These are phyloP conservation scores for Sussaba pulchella DNA, from an alignment of 2,888 invertebrate genomes.

Conservation along the genomic window DNA sequence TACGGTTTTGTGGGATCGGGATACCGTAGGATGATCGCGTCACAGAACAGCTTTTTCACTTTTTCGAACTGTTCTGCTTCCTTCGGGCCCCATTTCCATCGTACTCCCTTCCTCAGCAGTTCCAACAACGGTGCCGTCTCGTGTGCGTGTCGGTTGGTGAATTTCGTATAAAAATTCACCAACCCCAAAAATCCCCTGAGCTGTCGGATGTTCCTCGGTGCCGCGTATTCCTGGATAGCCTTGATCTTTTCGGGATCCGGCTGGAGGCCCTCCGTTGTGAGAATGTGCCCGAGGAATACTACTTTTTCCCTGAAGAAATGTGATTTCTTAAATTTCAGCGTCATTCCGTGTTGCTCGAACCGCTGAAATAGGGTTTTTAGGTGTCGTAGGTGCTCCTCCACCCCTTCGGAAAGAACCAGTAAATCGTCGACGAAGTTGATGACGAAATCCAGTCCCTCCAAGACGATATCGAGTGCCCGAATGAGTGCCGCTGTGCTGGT, in stretches of 20 bases:
- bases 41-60: slow-evolving; percentile 1
- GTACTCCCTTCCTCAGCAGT: neutral
- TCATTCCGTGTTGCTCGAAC: neutral
- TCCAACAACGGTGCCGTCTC: neutral
- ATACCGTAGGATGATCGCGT: neutral
- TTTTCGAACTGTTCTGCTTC: neutral
- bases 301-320: neutral
- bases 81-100: neutral
- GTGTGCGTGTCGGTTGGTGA: neutral
- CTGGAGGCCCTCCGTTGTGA: neutral
- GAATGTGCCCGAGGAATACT: neutral
- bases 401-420: neutral
- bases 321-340: neutral
- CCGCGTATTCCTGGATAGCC: neutral
- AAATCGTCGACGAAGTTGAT: slow-evolving; percentile 13
- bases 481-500: slow-evolving; percentile 32
- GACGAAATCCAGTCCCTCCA: neutral
- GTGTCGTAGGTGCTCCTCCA: neutral
- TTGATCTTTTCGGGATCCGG: neutral
- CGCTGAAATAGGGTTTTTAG: neutral
- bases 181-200: neutral
- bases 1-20: neutral
- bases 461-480: neutral
- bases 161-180: neutral
- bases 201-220: neutral